Evolutionary conservation across 64 coral and sea anemone genomes (phyloP), one percentile per base, ranked within the genome.

Genomic region (Dendronephthya gigantea): DNA sequence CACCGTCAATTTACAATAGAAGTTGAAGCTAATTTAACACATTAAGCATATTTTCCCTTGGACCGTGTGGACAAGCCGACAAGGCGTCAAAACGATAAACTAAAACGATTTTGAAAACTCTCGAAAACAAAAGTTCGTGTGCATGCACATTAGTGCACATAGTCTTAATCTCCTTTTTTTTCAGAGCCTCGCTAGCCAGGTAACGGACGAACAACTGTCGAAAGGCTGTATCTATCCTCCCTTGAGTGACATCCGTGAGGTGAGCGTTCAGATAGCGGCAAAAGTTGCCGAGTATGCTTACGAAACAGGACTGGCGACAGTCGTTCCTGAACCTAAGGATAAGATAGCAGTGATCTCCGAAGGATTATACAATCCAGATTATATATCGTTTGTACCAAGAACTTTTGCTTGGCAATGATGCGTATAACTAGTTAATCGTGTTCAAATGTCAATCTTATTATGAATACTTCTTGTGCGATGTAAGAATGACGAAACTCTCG

Each of bases 191-290:
- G 93, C 93, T 14, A 45, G 45, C 58, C 93, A 90, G 84, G 94
- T 97, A 4, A 81, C 89, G 23, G n/a, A 51, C 4, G 68, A 72
- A 49, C 94, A 97, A 66, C 48, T 97, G 23, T 91, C 88, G 29
- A 90, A 93, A 86, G 91, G 94, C 15, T 97, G 91, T 51, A 76
- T 97, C 6, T 97, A 87, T 62, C 94, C 94, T 7, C 94, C 94
- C 5, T 65, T 97, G 48, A 39, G 79, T 35, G 91, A 97, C 28
- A 97, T 97, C 81, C 49, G 91, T 29, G 83, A 97, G 35, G 89
- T 97, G 4, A 93, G 91, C 0, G 15, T 89, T 36, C 88, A 93
- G 75, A 75, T 97, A 0, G 94, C 94, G 7, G 79, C 86, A 0
- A 43, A 86, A 41, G 91, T 93, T 27, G 85, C 88, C 39, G 85